Conservation (phyloP, 2,113 vertebrate species). For the Scopus umbretta region DNA sequence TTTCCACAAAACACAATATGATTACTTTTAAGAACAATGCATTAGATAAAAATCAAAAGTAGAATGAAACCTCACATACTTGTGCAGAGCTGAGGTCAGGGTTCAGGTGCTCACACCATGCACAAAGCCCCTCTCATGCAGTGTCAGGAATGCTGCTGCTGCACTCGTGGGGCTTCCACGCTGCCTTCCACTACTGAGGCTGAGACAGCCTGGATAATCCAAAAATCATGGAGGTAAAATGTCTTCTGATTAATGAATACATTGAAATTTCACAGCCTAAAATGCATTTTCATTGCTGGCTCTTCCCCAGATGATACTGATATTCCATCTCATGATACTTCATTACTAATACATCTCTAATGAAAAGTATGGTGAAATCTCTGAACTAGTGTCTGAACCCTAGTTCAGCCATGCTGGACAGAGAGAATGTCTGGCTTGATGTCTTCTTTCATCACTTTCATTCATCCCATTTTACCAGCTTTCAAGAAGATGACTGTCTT, state of each 20-base stretch:
- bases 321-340: not conserved
- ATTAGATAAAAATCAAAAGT: not conserved
- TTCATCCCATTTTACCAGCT: not conserved
- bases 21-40: not conserved
- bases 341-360: not conserved
- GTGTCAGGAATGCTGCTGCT: not conserved
- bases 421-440: not conserved
- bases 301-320: not conserved
- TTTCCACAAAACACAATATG: not conserved
- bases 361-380: not conserved
- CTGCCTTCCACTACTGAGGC: fast-evolving
- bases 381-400: not conserved
- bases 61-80: not conserved
- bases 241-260: not conserved
- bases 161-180: not conserved
- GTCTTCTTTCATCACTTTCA: not conserved
- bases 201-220: not conserved
- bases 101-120: not conserved
- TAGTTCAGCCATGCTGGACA: not conserved
- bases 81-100: not conserved
- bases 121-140: not conserved
- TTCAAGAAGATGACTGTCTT: conserved; percentile 9
- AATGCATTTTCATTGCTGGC: not conserved
- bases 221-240: not conserved
- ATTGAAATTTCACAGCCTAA: not conserved